Evolutionary conservation across 1,140 invertebrate genomes (phyloP), one percentile per base, ranked within the genome.

Genomic region (Parapsyche elsis): DNA sequence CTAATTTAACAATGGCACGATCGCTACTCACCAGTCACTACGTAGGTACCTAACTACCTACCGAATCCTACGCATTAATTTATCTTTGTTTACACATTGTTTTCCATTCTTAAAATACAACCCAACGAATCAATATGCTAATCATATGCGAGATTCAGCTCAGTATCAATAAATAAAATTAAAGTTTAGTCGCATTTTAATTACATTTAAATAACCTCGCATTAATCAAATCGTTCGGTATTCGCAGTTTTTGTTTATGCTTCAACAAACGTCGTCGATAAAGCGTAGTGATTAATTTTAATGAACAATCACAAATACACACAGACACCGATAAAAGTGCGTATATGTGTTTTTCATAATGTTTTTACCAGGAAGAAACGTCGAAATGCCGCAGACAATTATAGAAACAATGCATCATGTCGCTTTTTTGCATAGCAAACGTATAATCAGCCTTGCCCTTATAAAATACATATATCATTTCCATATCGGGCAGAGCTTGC

Each of bases 391-490:
- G 64, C 64, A 16, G 64, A 67, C 64, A 67, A 67, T 67, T 67
- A 30, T 67, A 24, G 64, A 26, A 67, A 67, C 64, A 67, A 67
- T 67, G 64, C 64, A 67, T 67, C 64, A 30, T 30, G 64, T 67
- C 24, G 24, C 24, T 67, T 67, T 67, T 67, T 67, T 67, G 16
- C 57, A 61, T 61, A 21, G 57, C 57, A 61, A 61, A 61, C 57
- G 57, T 67, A 67, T 67, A 26, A 26, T 67, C 64, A 67, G 64
- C 64, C 64, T 67, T 67, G 64, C 64, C 64, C 64, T 67, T 67
- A 67, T 67, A 67, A 67, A 67, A 67, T 67, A 67, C 64, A 67
- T 26, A 30, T 67, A 30, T 67, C 64, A 67, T 30, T 67, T 67
- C 64, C 64, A 67, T 67, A 67, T 67, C 64, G 64, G 64, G 64